Base-by-base conservation (phyloP, 2,797 vertebrate genomes). In the Trachops cirrhosus region DNA sequence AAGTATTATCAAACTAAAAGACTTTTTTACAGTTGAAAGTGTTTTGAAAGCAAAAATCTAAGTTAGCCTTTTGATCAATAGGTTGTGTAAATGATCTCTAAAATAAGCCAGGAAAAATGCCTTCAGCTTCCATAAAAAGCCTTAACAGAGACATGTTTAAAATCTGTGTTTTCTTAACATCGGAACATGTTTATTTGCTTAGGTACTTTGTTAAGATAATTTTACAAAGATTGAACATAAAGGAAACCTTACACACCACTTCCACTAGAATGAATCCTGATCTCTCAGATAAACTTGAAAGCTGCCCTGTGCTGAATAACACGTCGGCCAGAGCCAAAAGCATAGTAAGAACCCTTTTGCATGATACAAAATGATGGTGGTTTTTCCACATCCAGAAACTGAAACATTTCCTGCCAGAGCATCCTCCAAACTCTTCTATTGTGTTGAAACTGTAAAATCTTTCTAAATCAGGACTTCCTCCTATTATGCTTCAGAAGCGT, bases 381-480 rank as follows among this genome's bases (percentile, higher is more conserved):
- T 98, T 98, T 98, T 99, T 99, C 98, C 98, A 98, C 97, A 98
- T 98, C 98, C 98, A 98, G 98, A 96, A 98, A 98, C 98, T 96
- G 96, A 98, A 98, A 98, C 97, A 97, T 98, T 99, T 99, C 99
- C 98, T 98, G 98, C 96, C 98, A 97, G 98, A 98, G 98, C 98
- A 99, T 99, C 99, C 98, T 98, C 98, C 86, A 91, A 98, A 95
- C 97, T 98, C 98, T 98, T 97, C 98, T 97, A 99, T 99, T 98
- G 98, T 99, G 98, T 98, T 98, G 98, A 98, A 98, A 98, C 98
- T 99, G 98, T 99, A 99, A 99, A 99, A 99, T 98, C 98, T 98
- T 99, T 99, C 99, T 99, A 99, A 99, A 99, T 98, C 98, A 99
- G 99, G 99, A 99, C 99, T 99, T 99, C 99, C 99, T 99, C 98